Base-by-base conservation (phyloP, 2,888 invertebrate species). In the Ctenicera cuprea region DNA sequence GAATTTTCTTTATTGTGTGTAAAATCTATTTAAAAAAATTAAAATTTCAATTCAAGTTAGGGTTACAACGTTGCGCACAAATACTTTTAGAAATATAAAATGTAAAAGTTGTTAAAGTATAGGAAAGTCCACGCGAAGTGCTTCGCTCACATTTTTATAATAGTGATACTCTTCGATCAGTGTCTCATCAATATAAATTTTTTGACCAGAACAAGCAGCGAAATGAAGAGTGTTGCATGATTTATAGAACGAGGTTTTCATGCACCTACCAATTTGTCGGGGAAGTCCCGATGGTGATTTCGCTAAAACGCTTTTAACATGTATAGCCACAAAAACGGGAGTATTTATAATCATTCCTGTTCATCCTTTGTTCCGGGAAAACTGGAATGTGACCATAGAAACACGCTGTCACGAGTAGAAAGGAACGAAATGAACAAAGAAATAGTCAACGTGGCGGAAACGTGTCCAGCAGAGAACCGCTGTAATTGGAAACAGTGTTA, bases 401-500 rank as follows among this genome's bases (percentile, higher is more conserved):
- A 73, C 48, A 69, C 65, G 69, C 69, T 70, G 65, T 69, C 69
- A 69, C 37, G 52, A 50, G 64, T 14, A 63, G 64, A 73, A 73
- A 54, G 65, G 59, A 68, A 65, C 57, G 59, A 65, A 62, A 73
- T 69, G 65, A 64, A 73, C 73, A 73, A 73, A 73, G 73, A 73
- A 69, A 70, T 70, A 73, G 69, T 73, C 73, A 73, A 73, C 73
- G 69, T 69, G 54, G 73, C 73, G 73, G 73, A 73, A 73, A 73
- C 73, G 74, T 71, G 74, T 75, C 71, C 68, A 68, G 62, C 57
- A 61, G 65, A 62, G 66, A 67, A 67, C 73, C 57, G 59, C 57
- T 69, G 63, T 75, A 75, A 75, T 75, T 75, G 74, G 74, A 75
- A 71, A 61, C 62, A 71, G 66, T 75, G 74, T 71, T 75, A 71